These are phyloP conservation scores for Drepana arcuata DNA, from an alignment of 1,140 invertebrate species.

Conservation along the genomic window DNA sequence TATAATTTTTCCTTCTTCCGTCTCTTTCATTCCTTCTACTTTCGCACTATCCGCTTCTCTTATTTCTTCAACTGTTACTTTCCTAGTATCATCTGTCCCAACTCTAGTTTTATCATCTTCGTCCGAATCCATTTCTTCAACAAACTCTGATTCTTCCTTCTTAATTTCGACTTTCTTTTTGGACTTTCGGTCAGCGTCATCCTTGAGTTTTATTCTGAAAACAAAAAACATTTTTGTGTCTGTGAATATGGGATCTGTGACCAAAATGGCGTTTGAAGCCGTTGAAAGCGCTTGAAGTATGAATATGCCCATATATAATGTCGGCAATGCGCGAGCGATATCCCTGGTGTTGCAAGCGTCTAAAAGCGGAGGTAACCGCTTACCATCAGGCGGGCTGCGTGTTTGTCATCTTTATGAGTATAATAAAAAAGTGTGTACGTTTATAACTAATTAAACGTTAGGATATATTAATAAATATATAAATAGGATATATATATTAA, in stretches of 20 bases:
- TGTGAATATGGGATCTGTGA: no score
- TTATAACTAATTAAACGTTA: no score
- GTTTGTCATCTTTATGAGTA: no score
- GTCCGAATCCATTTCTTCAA: constrained; percentile 66
- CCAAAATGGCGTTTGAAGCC: no score
- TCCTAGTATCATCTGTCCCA: constrained; percentile 2
- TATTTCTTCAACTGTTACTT: background rate
- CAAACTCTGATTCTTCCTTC: constrained; percentile 45
- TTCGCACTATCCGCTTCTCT: constrained; percentile 6
- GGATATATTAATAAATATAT: constrained; percentile 1
- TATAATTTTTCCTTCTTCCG: constrained; percentile 9
- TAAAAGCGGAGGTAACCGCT: no score
- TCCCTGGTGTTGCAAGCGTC: no score
- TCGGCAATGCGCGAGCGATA: no score
- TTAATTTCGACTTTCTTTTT: constrained; percentile 29
- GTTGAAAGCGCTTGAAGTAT: no score
- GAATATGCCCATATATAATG: no score
- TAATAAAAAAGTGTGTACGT: no score
- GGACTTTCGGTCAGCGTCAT: constrained; percentile 32
- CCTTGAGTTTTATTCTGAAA: constrained; percentile 48
- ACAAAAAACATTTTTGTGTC: constrained; percentile 7
- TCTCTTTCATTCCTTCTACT: constrained; percentile 8
- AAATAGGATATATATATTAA: background rate
- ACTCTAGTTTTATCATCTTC: constrained; percentile 27
- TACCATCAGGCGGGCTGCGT: no score